phyloP scores from a whole-genome alignment of 92 coral and sea anemone species.

The Desmophyllum pertusum region DNA sequence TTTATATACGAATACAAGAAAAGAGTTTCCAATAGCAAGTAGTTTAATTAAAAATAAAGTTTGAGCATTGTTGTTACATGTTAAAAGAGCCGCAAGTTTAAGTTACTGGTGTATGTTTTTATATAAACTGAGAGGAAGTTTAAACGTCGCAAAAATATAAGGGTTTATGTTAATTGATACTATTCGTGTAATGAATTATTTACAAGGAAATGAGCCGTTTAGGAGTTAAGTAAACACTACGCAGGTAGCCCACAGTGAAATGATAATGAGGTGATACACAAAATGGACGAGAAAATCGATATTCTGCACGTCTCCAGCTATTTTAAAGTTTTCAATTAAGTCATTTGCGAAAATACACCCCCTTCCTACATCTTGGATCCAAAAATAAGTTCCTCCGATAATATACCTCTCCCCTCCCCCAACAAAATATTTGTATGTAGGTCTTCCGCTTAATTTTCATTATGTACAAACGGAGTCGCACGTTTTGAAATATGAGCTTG shows the following conservation, averaged over 20 bases:
- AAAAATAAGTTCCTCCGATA: too few relatives aligned
- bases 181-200: constrained; percentile 8
- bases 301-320: too few relatives aligned
- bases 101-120: not conserved
- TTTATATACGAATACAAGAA: too few relatives aligned
- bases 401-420: too few relatives aligned
- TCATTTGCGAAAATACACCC: not conserved
- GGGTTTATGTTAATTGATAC: not conserved
- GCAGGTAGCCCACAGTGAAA: not conserved
- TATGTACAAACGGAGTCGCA: too few relatives aligned
- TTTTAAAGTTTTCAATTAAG: not conserved
- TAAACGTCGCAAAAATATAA: not conserved
- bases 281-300: too few relatives aligned
- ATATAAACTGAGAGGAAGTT: not conserved
- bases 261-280: not conserved
- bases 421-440: too few relatives aligned
- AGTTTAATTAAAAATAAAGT: not conserved
- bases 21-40: not conserved
- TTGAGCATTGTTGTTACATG: too few relatives aligned
- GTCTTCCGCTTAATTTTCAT: too few relatives aligned
- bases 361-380: not conserved
- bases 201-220: not conserved
- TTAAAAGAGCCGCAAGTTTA: not conserved
- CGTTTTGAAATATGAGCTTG: too few relatives aligned
- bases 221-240: not conserved